Conservation (phyloP, 2,888 invertebrate genomes). For the Portevinia maculata region DNA sequence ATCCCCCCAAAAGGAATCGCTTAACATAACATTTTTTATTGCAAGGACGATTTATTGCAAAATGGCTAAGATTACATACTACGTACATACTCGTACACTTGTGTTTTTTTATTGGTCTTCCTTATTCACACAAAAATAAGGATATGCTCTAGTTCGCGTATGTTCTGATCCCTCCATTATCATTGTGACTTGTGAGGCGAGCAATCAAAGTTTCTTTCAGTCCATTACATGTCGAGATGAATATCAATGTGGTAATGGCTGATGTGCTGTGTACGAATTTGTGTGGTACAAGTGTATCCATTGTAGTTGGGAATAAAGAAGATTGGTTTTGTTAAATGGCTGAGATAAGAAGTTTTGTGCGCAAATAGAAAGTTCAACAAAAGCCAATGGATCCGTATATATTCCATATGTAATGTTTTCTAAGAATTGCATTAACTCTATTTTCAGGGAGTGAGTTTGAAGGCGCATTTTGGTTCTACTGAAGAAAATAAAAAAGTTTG, state of each 20-base stretch:
- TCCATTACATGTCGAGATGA: slow-evolving; percentile 70
- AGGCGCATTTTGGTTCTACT: too few relatives aligned
- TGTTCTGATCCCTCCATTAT: slow-evolving; percentile 35
- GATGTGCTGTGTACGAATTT: slow-evolving; percentile 37
- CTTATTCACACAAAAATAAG: slow-evolving; percentile 22
- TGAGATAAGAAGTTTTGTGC: slow-evolving; percentile 45
- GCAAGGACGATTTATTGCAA: slow-evolving; percentile 69
- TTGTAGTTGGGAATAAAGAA: slow-evolving; percentile 12
- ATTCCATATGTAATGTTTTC: neutral
- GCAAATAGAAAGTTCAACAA: slow-evolving; percentile 25
- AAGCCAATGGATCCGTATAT: slow-evolving; percentile 39
- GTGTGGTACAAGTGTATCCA: neutral
- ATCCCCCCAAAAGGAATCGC: slow-evolving; percentile 67
- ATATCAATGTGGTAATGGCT: slow-evolving; percentile 70
- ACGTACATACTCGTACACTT: slow-evolving; percentile 1
- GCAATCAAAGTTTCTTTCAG: slow-evolving; percentile 64
- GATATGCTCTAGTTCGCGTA: slow-evolving; percentile 41
- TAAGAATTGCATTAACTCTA: too few relatives aligned
- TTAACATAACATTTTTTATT: slow-evolving; percentile 69
- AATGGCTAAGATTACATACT: slow-evolving; percentile 63
- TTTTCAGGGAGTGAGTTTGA: too few relatives aligned
- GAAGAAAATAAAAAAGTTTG: too few relatives aligned
- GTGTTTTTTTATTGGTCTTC: slow-evolving; percentile 16
- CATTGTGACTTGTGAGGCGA: slow-evolving; percentile 7
- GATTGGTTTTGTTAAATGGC: slow-evolving; percentile 45